Conservation (phyloP, 2,888 invertebrate genomes). For the Xanthia icteritia region DNA sequence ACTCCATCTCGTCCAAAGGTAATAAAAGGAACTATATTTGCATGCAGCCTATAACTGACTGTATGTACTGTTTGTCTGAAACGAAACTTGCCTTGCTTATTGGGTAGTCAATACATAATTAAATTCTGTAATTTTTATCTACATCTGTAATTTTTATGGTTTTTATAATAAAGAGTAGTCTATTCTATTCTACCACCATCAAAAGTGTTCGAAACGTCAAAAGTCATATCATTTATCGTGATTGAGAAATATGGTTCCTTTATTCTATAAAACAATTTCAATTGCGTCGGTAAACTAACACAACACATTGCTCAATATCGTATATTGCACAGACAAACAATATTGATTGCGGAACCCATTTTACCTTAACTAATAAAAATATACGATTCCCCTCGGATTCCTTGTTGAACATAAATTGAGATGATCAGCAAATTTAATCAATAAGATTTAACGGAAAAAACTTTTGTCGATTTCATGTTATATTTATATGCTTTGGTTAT, state of each 20-base stretch:
- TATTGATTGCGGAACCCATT: conserved; percentile 25
- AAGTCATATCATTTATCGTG: too few relatives aligned
- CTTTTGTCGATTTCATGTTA: background rate
- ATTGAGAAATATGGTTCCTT: too few relatives aligned
- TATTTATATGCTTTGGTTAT: background rate
- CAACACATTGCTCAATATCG: conserved; percentile 10
- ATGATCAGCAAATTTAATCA: conserved; percentile 17
- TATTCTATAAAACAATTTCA: background rate
- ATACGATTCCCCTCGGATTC: conserved; percentile 10
- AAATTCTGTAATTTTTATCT: too few relatives aligned
- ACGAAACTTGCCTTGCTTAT: background rate
- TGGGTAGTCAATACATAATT: too few relatives aligned
- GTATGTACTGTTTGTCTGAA: background rate
- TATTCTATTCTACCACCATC: too few relatives aligned
- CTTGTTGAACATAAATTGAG: conserved; percentile 25
- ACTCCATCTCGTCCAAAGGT: too few relatives aligned
- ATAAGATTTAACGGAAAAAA: conserved; percentile 3
- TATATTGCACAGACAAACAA: conserved; percentile 18
- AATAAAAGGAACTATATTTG: background rate
- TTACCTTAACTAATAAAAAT: conserved; percentile 41
- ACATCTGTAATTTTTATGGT: too few relatives aligned
- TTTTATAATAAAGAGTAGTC: too few relatives aligned
- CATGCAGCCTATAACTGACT: too few relatives aligned
- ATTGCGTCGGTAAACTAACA: background rate
- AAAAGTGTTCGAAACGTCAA: background rate